Conservation (phyloP, 2,113 vertebrate genomes). For the Calyptommatus sinebrachiatus region DNA sequence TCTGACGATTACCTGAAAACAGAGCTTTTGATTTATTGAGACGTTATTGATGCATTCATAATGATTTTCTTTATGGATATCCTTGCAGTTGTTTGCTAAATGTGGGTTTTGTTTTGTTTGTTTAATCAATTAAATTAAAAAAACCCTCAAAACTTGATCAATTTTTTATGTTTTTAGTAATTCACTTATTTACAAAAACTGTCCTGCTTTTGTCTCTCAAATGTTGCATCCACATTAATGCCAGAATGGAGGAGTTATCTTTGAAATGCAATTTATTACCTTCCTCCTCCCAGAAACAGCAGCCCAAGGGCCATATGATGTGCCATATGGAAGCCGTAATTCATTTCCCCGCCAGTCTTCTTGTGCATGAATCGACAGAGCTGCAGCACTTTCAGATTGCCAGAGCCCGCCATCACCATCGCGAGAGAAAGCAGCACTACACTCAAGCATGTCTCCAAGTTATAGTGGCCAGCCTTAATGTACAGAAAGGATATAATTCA, state of each 20-base stretch:
- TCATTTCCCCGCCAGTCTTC: conserved; percentile 93
- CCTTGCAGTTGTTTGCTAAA: too few species aligned
- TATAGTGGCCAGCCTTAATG: conserved; percentile 88
- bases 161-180: too few species aligned
- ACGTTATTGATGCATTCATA: too few species aligned
- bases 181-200: too few species aligned
- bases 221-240: not conserved
- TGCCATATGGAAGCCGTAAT: conserved; percentile 97
- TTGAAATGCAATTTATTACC: conserved; percentile 68
- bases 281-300: conserved; percentile 93
- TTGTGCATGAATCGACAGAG: conserved; percentile 96
- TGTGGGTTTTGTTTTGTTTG: too few species aligned
- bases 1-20: too few species aligned
- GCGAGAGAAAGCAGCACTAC: conserved; percentile 91
- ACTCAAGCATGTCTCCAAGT: conserved; percentile 90
- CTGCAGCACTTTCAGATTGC: conserved; percentile 91
- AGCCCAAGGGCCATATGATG: conserved; percentile 97
- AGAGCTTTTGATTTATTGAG: too few species aligned
- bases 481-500: not conserved
- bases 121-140: too few species aligned
- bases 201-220: too few species aligned
- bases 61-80: too few species aligned
- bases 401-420: conserved; percentile 96
- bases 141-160: too few species aligned
- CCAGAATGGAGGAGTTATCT: not conserved